These are phyloP conservation scores for Itoplectis maculator DNA, from an alignment of 2,888 invertebrate species.

Conservation along the genomic window DNA sequence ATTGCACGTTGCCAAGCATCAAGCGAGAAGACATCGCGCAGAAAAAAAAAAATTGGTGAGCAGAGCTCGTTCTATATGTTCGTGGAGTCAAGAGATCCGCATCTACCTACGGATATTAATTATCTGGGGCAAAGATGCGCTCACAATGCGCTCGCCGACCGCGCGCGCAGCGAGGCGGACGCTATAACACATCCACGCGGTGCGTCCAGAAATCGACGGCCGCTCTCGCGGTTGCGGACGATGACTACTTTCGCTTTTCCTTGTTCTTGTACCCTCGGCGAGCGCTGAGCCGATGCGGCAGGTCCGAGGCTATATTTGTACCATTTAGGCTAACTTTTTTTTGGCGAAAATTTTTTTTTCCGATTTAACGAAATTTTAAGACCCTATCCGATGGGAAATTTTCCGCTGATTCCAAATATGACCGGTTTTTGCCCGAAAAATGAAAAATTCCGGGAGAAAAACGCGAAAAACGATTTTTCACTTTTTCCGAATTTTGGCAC, in stretches of 20 bases:
- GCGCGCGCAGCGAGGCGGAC: slow-evolving; percentile 43
- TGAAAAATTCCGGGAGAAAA: no score
- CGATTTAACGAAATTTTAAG: no score
- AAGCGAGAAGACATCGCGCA: slow-evolving; percentile 8
- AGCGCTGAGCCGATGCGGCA: slow-evolving; percentile 36
- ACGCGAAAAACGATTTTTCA: no score
- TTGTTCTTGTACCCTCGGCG: slow-evolving; percentile 47
- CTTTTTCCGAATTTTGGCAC: no score
- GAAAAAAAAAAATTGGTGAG: slow-evolving; percentile 17
- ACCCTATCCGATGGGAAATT: no score
- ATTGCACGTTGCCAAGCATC: slow-evolving; percentile 60
- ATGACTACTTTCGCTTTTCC: slow-evolving; percentile 77
- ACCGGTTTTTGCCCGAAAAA: no score
- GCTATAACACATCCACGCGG: slow-evolving; percentile 7
- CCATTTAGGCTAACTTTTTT: background rate
- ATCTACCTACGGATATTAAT: slow-evolving; percentile 78
- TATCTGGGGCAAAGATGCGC: slow-evolving; percentile 79
- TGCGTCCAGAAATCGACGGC: slow-evolving; percentile 39
- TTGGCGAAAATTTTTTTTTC: no score
- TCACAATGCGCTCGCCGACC: slow-evolving; percentile 72
- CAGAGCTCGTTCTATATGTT: slow-evolving; percentile 29
- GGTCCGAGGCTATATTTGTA: background rate
- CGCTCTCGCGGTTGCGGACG: slow-evolving; percentile 64
- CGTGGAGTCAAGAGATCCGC: slow-evolving; percentile 55
- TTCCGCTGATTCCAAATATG: no score